Conservation (phyloP, 2,888 invertebrate species). For the Cephus pulcher region DNA sequence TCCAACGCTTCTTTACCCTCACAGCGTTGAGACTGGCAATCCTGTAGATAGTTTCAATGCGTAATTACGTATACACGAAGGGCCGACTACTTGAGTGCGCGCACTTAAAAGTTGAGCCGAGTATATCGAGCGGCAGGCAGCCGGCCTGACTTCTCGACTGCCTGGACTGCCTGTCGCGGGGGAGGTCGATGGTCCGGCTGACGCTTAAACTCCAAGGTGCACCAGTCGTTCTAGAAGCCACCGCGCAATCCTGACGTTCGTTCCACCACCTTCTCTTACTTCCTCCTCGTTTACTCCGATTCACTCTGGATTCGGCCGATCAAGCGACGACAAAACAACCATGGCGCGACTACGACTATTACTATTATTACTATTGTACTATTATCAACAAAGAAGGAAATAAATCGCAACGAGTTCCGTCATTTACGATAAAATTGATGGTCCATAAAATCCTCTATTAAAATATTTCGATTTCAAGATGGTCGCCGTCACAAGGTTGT, state of each 20-base stretch:
- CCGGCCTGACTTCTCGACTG: not conserved
- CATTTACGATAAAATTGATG: conserved; percentile 27
- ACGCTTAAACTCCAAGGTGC: not conserved
- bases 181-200: not conserved
- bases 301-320: not conserved
- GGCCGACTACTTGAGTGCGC: not conserved
- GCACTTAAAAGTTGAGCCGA: not conserved
- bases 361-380: too few relatives aligned
- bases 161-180: not conserved
- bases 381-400: not conserved
- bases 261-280: not conserved
- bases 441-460: conserved; percentile 16
- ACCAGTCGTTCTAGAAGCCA: not conserved
- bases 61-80: not conserved
- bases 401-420: conserved; percentile 12
- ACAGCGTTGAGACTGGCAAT: not conserved
- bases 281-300: not conserved
- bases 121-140: not conserved
- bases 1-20: not conserved
- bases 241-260: not conserved
- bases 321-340: not conserved
- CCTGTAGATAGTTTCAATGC: not conserved
- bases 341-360: not conserved
- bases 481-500: not conserved
- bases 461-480: not conserved